These are phyloP conservation scores for Bostrychus sinensis DNA, from an alignment of 2,113 vertebrate genomes.

Conservation along the genomic window DNA sequence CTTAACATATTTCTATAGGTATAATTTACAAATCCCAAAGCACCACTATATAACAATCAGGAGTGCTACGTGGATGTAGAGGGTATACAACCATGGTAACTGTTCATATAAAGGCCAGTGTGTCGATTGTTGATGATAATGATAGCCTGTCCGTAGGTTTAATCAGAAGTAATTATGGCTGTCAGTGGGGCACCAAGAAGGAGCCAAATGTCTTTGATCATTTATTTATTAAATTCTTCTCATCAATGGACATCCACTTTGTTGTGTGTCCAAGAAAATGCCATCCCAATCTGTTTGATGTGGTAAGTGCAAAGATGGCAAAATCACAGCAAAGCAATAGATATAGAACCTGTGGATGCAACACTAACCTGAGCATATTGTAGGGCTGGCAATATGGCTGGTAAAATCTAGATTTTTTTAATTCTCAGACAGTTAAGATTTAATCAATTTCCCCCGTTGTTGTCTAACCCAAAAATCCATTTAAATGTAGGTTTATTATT, in stretches of 20 bases:
- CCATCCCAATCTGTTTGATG: not conserved
- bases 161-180: slow-evolving; percentile 2
- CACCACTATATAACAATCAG: too few species aligned
- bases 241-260: slow-evolving; percentile 6
- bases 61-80: too few species aligned
- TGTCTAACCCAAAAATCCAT: too few species aligned
- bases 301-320: not conserved
- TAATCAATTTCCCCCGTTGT: too few species aligned
- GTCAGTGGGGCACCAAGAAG: not conserved
- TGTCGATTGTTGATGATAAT: not conserved
- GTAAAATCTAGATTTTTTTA: too few species aligned
- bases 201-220: slow-evolving; percentile 1
- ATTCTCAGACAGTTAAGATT: too few species aligned
- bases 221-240: slow-evolving; percentile 2
- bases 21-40: too few species aligned
- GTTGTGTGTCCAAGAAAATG: slow-evolving; percentile 9
- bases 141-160: slow-evolving; percentile 3
- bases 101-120: slow-evolving; percentile 3
- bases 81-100: too few species aligned
- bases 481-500: too few species aligned
- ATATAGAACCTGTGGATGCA: not conserved
- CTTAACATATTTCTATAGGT: too few species aligned
- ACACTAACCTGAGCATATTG: not conserved
- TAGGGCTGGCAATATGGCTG: too few species aligned
- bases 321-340: not conserved